Evolutionary conservation across 2,888 invertebrate species (phyloP), one percentile per base, ranked within the genome.

Genomic region (Drosophila vallismaia): DNA sequence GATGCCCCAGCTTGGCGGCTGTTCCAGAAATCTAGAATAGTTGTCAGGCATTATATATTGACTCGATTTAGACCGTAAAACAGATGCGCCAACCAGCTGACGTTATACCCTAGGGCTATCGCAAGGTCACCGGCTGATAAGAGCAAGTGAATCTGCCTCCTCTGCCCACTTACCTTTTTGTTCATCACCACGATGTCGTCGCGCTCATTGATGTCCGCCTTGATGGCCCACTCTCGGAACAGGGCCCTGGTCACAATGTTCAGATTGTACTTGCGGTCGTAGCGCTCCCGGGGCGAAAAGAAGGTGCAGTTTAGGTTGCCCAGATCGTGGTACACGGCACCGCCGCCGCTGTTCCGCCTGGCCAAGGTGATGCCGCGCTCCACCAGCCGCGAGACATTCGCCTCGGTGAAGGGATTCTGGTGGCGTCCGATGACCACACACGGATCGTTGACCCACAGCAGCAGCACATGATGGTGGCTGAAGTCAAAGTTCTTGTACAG

Each of bases 331-430:
- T 97, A 99, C 26, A 99, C 98, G 3, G 98, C 96, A 28, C 99
- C 99, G 69, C 99, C 96, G 29, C 99, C 99, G 91, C 98, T 98
- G 89, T 97, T 97, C 44, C 99, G 94, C 63, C 99, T 94, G 0
- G 96, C 98, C 68, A 98, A 87, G 9, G 94, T 93, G 60, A 99
- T 94, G 12, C 94, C 95, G 44, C 93, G 93, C 51, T 94, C 94
- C 70, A 93, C 90, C 51, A 96, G 91, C 44, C 93, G 93, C 2
- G 94, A 93, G 2, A 97, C 92, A 91, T 99, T 96, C 1, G 97
- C 95, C 91, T 99, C 99, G 33, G 95, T 91, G 96, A 98, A 99
- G 0, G 98, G 98, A 92, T 99, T 99, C 92, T 99, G 99, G 92
- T 99, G 97, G 62, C 97, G 94, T 5, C 99, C 99, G 90, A 99